Evolutionary conservation across 92 coral and sea anemone genomes (phyloP), one percentile per base, ranked within the genome.

Genomic region (Epizoanthus scotinus): DNA sequence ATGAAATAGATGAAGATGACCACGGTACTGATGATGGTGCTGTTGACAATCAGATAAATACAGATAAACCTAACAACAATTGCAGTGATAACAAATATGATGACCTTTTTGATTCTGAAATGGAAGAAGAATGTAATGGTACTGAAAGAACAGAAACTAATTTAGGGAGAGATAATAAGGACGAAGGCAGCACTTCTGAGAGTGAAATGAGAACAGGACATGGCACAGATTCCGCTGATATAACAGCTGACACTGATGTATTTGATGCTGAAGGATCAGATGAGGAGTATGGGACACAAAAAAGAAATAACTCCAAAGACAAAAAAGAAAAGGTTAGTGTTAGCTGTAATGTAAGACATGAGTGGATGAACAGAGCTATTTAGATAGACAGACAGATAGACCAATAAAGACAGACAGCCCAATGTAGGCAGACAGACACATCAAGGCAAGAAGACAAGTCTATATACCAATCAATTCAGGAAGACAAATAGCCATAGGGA

Each of bases 21-120:
- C 2, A 24, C 59, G 22, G 26, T 5, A 24, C 22, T 0, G 55
- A 26, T 28, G 26, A 38, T 49, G 42, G 42, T 22, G n/a, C 6
- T 36, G 12, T 20, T 67, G 72, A 67, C 6, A 25, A 18, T 28
- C 14, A 44, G 52, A 27, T 19, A 67, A 18, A 8, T 18, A 6
- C 47, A 28, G 26, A 31, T 56, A 68, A 24, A 27, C n/a, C 36
- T 27, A 42, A 71, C 31, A 8, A 14, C 62, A 71, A 47, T 26
- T 28, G 15, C 38, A 64, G 25, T 50, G 17, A 52, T 53, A 60
- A 28, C 13, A 77, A 63, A 17, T 81, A 84, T 71, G 83, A 92
- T 40, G 93, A 84, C 77, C 72, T 89, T 27, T 92, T 84, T 77
- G 97, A 92, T 82, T 82, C 88, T 12, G 97, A 89, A 78, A 67